Evolutionary conservation across 2,113 vertebrate genomes (phyloP), one percentile per base, ranked within the genome.

Genomic region (Rhinoptilus africanus): DNA sequence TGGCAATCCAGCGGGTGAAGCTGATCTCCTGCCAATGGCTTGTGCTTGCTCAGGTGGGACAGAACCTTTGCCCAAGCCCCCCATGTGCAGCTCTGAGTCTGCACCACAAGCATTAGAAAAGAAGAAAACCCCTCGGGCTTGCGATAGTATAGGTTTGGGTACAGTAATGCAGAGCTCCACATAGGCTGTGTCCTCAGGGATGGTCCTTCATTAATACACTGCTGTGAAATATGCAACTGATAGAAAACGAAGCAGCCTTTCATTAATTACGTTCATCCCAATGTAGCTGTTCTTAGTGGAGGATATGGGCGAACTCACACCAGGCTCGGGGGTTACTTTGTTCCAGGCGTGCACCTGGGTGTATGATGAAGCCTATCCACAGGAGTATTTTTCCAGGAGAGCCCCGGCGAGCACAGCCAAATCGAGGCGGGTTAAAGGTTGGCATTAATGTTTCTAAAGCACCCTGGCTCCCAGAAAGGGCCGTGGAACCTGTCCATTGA

Each of bases 1-100:
- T 53, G 66, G 30, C 12, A 83, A 59, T n/a, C 32, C 28, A 12
- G 4, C 0, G 0, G 14, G 21, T 34, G 18, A 84, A 89, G 26
- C 2, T 2, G 0, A 12, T 45, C 13, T 50, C 53, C 30, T 86
- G 39, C 23, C 35, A 45, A 14, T 12, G 45, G 27, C 32, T 66
- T 0, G 0, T 22, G 30, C n/a, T 24, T n/a, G 27, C n/a, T 76
- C 51, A 39, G 37, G 39, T 1, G 3, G 53, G n/a, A 8, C 63
- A 35, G n/a, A 34, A 66, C 12, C 8, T 57, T 45, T 39, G 63
- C 53, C 16, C 57, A 67, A 30, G 9, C 2, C 6, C 13, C 11
- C 10, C 1, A 0, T 7, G 4, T n/a, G 47, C n/a, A 60, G 34
- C 27, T 0, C 0, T 68, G 22, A 75, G 26, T 28, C 62, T 0